Evolutionary conservation across 2,797 vertebrate species (phyloP), one percentile per base, ranked within the genome.

Genomic region (Pseudochaenichthys georgianus): DNA sequence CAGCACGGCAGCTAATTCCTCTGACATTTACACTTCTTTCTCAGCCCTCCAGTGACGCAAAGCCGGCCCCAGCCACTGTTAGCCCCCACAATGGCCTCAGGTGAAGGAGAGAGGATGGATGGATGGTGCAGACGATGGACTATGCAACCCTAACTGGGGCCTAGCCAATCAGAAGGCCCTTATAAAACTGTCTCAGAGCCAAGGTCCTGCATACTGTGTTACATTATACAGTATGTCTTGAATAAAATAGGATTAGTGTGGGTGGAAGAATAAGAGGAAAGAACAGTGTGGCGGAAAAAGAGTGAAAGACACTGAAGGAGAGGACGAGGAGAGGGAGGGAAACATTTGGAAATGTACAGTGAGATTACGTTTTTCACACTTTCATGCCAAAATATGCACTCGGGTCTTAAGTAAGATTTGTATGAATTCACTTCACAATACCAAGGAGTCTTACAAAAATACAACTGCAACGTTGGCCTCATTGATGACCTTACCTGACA

Each of bases 21-120:
- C 83, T 95, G 94, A 95, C 94, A 94, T 95, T 94, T 94, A 89
- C 80, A 81, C 75, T 87, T 88, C 80, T 90, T 90, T 88, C 86
- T 78, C 83, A 80, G 81, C 66, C 87, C 76, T 80, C 38, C 63
- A 73, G 73, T 95, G 92, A 94, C 78, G 92, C 89, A 93, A 77
- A 70, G 71, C 70, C 42, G 66, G 73, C 78, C 48, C 48, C 61
- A 82, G 76, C 83, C 79, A 63, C 73, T 57, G 73, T 87, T 68
- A 80, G 83, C 73, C 42, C 82, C 80, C 88, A 86, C 88, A 41
- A 60, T 66, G 84, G 80, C 84, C 81, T 88, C 85, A 89, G 89
- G 90, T 91, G 78, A 71, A 84, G 9, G 64, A 82, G 84, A 88
- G 79, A 81, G 47, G 62, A 38, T 38, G 34, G 34, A 71, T 59